Percentiles rank a stretch among this genome's conserved stretches.
These are phyloP conservation scores for Criorhina ranunculi DNA, from an alignment of 2,888 invertebrate species.

Conservation along the genomic window DNA sequence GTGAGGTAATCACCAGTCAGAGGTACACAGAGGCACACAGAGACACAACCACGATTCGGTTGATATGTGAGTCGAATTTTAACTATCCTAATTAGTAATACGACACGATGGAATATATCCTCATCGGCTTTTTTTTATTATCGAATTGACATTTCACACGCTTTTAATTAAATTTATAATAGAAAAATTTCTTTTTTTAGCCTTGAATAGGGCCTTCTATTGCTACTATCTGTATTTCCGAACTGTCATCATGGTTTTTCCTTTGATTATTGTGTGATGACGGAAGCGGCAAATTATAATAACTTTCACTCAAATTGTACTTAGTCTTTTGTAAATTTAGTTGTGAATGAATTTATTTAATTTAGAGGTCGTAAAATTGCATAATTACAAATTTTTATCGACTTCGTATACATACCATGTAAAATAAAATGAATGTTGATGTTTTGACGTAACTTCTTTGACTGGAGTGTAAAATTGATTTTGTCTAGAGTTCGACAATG, in stretches of 20 bases:
- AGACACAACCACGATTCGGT: not conserved
- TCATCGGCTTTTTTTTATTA: conserved; percentile 38
- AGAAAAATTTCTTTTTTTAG: conserved; percentile 35
- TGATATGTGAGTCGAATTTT: not conserved
- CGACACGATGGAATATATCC: not conserved
- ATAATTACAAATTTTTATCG: conserved; percentile 69
- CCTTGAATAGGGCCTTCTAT: conserved; percentile 64
- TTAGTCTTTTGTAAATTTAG: not conserved
- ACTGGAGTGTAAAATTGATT: conserved; percentile 72
- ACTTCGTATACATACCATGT: conserved; percentile 74
- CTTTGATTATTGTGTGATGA: conserved; percentile 9
- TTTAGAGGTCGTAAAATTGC: conserved; percentile 54
- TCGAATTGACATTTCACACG: conserved; percentile 62
- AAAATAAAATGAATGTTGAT: conserved; percentile 71
- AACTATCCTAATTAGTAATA: not conserved
- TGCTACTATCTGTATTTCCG: conserved; percentile 13
- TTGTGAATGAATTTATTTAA: not conserved
- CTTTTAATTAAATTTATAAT: conserved; percentile 66
- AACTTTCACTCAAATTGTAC: conserved; percentile 4
- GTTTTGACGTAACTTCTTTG: conserved; percentile 76
- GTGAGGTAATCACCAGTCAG: conserved; percentile 68
- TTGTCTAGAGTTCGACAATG: conserved; percentile 46
- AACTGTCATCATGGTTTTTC: conserved; percentile 46
- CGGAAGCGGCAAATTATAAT: not conserved
- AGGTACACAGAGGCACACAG: no score